A percentile compares a stretch with the other conserved stretches of the same genome.
phyloP scores from a whole-genome alignment of 2,113 vertebrate species.

The Stomatorhinus ivindoensis region DNA sequence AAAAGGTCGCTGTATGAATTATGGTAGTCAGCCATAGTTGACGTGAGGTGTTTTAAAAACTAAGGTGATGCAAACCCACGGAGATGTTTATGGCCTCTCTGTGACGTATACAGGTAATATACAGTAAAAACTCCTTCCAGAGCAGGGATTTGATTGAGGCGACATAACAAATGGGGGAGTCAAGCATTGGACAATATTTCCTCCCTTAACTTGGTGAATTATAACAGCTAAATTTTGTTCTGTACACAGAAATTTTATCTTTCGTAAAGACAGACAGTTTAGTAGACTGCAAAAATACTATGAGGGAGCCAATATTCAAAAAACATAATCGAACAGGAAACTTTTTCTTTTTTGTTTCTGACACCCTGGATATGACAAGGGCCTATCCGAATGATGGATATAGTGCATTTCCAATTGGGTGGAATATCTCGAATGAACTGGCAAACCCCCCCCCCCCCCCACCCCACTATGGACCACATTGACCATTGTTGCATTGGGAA shows the following conservation, averaged over 20 bases:
- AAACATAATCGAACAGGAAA: not conserved
- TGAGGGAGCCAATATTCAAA: not conserved
- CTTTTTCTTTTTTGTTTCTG: not conserved
- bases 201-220: not conserved
- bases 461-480: not conserved
- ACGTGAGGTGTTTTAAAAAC: not conserved
- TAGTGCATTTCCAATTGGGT: not conserved
- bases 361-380: not conserved
- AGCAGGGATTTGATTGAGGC: not conserved
- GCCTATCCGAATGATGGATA: not conserved
- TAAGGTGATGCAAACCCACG: not conserved
- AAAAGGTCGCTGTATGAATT: not conserved
- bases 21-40: not conserved
- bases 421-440: not conserved
- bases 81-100: not conserved
- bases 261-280: not conserved
- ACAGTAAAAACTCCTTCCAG: not conserved
- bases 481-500: constrained; percentile 4
- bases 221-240: not conserved
- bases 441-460: not conserved
- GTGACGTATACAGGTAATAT: not conserved
- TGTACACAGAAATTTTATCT: not conserved
- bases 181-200: not conserved
- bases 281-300: not conserved
- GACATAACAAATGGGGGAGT: not conserved